These are phyloP conservation scores for Scaptomyza caliginosa DNA, from an alignment of 2,888 invertebrate species.

Conservation along the genomic window DNA sequence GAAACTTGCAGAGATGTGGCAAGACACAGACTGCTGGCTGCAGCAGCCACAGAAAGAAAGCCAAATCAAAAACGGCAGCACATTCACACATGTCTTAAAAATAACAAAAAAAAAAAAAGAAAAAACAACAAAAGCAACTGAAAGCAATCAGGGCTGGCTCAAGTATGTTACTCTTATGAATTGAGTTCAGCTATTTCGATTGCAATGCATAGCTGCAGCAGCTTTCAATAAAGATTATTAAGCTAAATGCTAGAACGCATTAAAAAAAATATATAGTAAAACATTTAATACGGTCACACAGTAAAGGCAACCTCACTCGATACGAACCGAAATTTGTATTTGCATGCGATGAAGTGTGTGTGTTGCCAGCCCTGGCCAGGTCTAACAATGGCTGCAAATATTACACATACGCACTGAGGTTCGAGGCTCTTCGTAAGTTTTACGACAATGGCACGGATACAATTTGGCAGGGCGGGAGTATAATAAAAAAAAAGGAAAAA, in stretches of 20 bases:
- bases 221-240: too few relatives aligned
- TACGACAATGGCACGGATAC: constrained; percentile 74
- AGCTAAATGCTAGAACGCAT: too few relatives aligned
- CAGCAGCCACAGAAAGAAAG: constrained; percentile 28
- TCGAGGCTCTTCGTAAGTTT: constrained; percentile 60
- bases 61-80: constrained; percentile 68
- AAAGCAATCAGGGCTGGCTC: constrained; percentile 39
- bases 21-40: constrained; percentile 7
- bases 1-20: neutral
- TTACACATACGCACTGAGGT: constrained; percentile 67
- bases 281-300: neutral
- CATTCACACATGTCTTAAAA: constrained; percentile 6
- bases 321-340: too few relatives aligned
- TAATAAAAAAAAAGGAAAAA: constrained; percentile 56
- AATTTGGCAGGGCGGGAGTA: constrained; percentile 69
- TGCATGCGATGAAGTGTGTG: too few relatives aligned
- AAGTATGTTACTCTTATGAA: too few relatives aligned
- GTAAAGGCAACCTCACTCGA: too few relatives aligned
- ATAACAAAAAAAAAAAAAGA: constrained; percentile 6
- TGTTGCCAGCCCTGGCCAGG: constrained; percentile 35
- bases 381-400: constrained; percentile 42
- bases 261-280: too few relatives aligned
- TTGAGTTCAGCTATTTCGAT: too few relatives aligned
- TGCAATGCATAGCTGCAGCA: too few relatives aligned
- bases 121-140: constrained; percentile 10